Percentiles rank a stretch among this genome's conserved stretches.
Evolutionary conservation across 2,888 invertebrate species (phyloP).

Genomic region (Uropetala carovei): DNA sequence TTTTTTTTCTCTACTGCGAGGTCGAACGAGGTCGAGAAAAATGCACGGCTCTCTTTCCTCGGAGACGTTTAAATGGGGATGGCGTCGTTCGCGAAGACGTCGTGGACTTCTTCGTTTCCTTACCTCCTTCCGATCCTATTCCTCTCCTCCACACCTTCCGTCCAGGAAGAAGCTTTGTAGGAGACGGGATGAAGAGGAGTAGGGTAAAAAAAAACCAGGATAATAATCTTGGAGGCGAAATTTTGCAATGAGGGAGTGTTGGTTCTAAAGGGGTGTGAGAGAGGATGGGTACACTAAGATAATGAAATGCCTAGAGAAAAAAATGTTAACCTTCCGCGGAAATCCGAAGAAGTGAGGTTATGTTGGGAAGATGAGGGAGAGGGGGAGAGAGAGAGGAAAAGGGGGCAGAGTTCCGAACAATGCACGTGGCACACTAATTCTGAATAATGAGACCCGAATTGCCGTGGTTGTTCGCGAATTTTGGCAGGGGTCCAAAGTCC

Average conservation of each 20-base stretch:
- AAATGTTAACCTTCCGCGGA: not conserved
- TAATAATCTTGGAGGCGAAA: not conserved
- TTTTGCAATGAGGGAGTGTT: not conserved
- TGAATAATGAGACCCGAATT: constrained; percentile 58
- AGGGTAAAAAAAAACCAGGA: not conserved
- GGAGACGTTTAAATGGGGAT: not conserved
- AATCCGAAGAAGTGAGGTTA: not conserved
- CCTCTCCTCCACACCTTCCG: not conserved
- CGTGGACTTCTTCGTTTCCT: not conserved
- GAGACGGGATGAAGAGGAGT: not conserved
- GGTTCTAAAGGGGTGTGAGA: not conserved
- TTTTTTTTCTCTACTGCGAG: not conserved
- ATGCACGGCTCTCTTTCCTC: not conserved
- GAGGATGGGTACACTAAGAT: not conserved
- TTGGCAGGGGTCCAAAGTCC: constrained; percentile 40
- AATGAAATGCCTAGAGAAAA: not conserved
- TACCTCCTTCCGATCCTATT: not conserved
- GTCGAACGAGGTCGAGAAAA: constrained; percentile 31
- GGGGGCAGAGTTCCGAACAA: constrained; percentile 8
- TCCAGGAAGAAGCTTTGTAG: not conserved
- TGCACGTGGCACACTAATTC: constrained; percentile 56
- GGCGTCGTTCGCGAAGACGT: not conserved
- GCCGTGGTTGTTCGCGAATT: constrained; percentile 28
- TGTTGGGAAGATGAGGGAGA: not conserved
- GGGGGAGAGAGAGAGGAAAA: no score